phyloP scores from a whole-genome alignment of 2,797 vertebrate species.

The Phoeniculus purpureus region DNA sequence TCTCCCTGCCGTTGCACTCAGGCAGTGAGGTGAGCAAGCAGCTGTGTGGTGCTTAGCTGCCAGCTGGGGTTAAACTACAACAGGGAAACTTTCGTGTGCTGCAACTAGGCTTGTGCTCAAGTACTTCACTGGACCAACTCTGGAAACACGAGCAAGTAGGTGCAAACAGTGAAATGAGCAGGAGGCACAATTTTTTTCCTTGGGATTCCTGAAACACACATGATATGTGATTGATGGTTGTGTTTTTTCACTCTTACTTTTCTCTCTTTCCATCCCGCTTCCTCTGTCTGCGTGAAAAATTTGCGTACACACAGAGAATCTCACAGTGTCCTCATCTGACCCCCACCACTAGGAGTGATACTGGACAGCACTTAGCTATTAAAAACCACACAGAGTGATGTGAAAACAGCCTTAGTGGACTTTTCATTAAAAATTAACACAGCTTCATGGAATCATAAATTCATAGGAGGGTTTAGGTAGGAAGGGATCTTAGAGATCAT shows the following conservation, averaged over 20 bases:
- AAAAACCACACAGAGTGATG: not conserved
- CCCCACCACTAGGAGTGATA: slow-evolving; percentile 2
- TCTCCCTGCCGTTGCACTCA: too few relatives aligned
- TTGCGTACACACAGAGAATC: not conserved
- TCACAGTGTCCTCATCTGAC: slow-evolving; percentile 29
- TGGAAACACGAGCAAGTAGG: not conserved
- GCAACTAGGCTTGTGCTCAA: not conserved
- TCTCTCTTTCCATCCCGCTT: not conserved
- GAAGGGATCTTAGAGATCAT: too few relatives aligned
- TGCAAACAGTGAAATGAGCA: slow-evolving; percentile 1
- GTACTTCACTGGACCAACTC: not conserved
- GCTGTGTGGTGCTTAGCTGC: too few relatives aligned
- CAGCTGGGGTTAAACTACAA: too few relatives aligned
- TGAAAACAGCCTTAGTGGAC: slow-evolving; percentile 11
- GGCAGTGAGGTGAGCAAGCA: too few relatives aligned
- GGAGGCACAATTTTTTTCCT: not conserved
- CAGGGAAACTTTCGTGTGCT: not conserved
- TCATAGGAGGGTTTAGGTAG: too few relatives aligned
- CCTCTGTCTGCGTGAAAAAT: slow-evolving; percentile 47
- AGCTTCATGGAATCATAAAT: not conserved
- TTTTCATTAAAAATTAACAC: slow-evolving; percentile 13
- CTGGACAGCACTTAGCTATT: slow-evolving; percentile 3
- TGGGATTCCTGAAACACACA: not conserved
- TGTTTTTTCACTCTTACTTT: not conserved
- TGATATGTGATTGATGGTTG: not conserved